Evolutionary conservation across 2,113 vertebrate species (phyloP).

Genomic region (Potamarius usumacintae): DNA sequence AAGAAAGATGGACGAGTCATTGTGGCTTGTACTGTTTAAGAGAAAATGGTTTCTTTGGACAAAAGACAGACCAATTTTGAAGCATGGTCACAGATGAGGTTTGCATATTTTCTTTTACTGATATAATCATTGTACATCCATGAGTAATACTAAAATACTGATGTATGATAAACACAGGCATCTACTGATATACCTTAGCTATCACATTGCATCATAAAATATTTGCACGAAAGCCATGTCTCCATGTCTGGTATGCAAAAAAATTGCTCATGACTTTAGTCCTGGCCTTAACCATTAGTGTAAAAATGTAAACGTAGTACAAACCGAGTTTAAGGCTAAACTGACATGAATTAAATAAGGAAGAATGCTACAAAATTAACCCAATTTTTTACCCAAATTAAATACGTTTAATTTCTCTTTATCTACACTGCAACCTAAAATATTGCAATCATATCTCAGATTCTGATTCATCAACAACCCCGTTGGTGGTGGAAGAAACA

Average conservation of each 20-base stretch:
- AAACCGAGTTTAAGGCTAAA: not conserved
- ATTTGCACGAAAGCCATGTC: not conserved
- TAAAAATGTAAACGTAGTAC: not conserved
- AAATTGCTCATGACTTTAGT: not conserved
- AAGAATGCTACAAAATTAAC: not conserved
- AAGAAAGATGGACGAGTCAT: conserved; percentile 24
- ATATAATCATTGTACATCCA: not conserved
- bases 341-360: not conserved
- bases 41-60: not conserved
- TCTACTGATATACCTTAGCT: not conserved
- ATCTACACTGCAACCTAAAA: not conserved
- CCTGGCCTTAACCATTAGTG: not conserved
- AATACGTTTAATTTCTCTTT: not conserved
- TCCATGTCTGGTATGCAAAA: not conserved
- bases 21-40: not conserved
- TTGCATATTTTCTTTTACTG: not conserved
- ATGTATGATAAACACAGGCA: not conserved
- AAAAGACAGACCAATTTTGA: not conserved
- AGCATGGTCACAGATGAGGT: not conserved
- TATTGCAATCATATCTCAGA: not conserved
- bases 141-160: not conserved
- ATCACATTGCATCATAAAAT: not conserved
- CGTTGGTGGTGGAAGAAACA: not conserved
- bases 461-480: not conserved
- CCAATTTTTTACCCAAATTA: not conserved